Base-by-base conservation (phyloP, 1,140 invertebrate species). In the Drosophila truncata region DNA sequence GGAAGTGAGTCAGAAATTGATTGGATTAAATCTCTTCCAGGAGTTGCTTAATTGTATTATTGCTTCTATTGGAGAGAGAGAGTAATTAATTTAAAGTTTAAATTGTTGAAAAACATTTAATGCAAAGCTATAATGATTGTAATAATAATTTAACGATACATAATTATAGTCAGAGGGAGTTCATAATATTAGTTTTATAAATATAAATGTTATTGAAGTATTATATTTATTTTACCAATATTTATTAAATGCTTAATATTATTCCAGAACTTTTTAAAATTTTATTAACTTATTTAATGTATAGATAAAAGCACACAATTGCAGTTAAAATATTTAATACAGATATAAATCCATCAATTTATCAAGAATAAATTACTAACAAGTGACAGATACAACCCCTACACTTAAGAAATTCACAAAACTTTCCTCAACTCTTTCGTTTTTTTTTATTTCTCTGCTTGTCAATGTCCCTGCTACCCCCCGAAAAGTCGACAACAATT, bases 1-100 rank as follows among this genome's bases (percentile, higher is more conserved):
- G 35, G 31, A 13, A 65, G 14, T 29, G 61, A 37, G 23, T 9
- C 11, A 65, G 42, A 66, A 67, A 66, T 47, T 66, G 14, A 67
- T 66, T 46, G 63, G 59, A 61, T 55, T 61, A 61, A 25, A 61
- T 54, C 20, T n/a, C 9, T 4, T 1, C 39, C 13, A 0, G 16
- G 20, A 37, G 20, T 6, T 8, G 20, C 31, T 54, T 35, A 54
- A 54, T 54, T 23, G 20, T 35, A 54, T 54, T 54, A 23, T 4
- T 20, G 20, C 4, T 37, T 11, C 3, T 25, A n/a, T 54, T 23
- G 20, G 3, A 3, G 14, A 4, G n/a, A 4, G 11, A 4, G 13
- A 20, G 18, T 50, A 29, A 49, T 31, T 31, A 13, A 35, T 16
- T 35, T 23, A 9, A 14, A 16, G 8, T 9, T 14, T 20, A 23